Evolutionary conservation across 2,888 invertebrate genomes (phyloP), one percentile per base, ranked within the genome.

Genomic region (Thereva unica): DNA sequence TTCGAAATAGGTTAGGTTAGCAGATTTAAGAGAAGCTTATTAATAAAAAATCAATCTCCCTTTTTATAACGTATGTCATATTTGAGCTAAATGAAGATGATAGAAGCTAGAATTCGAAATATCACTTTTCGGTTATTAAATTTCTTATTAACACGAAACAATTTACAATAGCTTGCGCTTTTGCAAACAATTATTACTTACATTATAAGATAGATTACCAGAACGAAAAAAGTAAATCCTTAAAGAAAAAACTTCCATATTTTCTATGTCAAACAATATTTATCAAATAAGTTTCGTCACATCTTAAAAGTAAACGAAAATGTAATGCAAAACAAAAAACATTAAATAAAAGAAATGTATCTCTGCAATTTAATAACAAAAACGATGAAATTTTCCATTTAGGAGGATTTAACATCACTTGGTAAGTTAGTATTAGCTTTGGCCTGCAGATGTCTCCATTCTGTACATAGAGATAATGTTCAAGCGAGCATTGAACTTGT

Each of bases 401-500:
- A 81, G 83, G 97, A 98, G 76, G 98, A 99, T 83, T 83, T 98
- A 76, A 88, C 91, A 52, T 90, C 93, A 5, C 85, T 98, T 71
- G 98, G 98, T 23, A 92, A 93, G 72, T 84, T 98, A 74, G 90
- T 97, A 66, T 83, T 98, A 72, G 92, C 94, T 0, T 84, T 99
- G 75, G 95, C 96, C n/a, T 96, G 95, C 81, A 93, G 96, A 78
- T 92, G 92, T 64, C 85, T 94, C 64, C 88, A 92, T 80, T 94
- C 94, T 75, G 88, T 92, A 73, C 91, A 92, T 80, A 84, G 90
- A 71, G 95, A 96, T 74, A 93, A 94, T 82, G 85, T 97, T 74
- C 87, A 90, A 76, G 88, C 91, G 7, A 94, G 94, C 66, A 85
- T 98, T 79, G 95, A 96, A 72, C 86, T 95, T 72, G 91, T 98